Percentiles rank a stretch among this genome's conserved stretches.
Conservation (phyloP, 1,140 invertebrate species). For the Drosophila repletoides region DNA sequence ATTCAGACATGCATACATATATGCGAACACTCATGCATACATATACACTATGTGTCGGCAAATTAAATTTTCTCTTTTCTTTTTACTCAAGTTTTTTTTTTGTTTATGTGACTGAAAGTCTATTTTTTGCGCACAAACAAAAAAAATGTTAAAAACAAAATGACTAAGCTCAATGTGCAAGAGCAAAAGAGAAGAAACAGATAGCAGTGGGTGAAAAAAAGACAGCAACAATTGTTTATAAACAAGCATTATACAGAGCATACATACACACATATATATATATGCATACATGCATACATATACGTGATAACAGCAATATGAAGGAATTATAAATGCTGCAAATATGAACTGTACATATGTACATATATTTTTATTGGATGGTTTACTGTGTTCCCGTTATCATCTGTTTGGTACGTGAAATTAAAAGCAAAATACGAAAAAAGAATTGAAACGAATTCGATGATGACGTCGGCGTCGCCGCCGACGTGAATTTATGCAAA, state of each 20-base stretch:
- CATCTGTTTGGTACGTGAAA: slow-evolving; percentile 39
- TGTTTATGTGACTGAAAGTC: slow-evolving; percentile 43
- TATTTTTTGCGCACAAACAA: slow-evolving; percentile 58
- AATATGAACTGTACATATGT: slow-evolving; percentile 13
- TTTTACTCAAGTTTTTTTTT: slow-evolving; percentile 43
- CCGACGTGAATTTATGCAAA: slow-evolving; percentile 59
- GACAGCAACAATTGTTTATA: no score
- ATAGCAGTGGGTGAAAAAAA: no score
- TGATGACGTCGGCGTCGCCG: slow-evolving; percentile 23
- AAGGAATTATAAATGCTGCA: slow-evolving; percentile 20
- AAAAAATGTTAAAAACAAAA: slow-evolving; percentile 51
- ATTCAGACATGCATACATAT: background rate
- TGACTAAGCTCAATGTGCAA: slow-evolving; percentile 65
- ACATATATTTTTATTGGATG: slow-evolving; percentile 18
- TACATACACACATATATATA: background rate
- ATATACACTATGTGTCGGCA: slow-evolving; percentile 5
- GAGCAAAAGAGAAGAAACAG: slow-evolving; percentile 39
- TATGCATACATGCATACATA: background rate
- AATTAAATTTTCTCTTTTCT: slow-evolving; percentile 61
- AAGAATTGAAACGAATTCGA: slow-evolving; percentile 30
- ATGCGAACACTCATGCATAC: background rate
- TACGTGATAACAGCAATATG: slow-evolving; percentile 41
- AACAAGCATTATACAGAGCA: background rate
- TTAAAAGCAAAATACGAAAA: slow-evolving; percentile 33
- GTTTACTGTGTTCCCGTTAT: slow-evolving; percentile 37